Evolutionary conservation across 2,888 invertebrate genomes (phyloP), one percentile per base, ranked within the genome.

Genomic region (Rhorus exstirpatorius): DNA sequence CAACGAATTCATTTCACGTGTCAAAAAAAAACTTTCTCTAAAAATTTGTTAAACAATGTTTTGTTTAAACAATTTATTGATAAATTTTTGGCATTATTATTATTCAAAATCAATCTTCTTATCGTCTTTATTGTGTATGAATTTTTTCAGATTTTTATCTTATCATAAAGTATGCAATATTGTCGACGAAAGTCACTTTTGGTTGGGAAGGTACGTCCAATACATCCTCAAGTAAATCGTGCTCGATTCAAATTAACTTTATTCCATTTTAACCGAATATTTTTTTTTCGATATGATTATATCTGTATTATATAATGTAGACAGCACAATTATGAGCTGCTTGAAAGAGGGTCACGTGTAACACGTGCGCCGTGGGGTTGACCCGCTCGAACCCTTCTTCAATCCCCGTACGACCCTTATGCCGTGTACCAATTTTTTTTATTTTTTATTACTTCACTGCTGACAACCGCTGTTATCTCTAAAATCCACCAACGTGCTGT

Each of bases 311-410:
- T 24, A 46, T 24, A 35, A 71, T 55, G 55, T 31, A 8, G 19
- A 17, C 38, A 46, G 49, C 46, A 17, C 35, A 49, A 65, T 65
- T 79, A 72, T 46, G 65, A 10, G 31, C 41, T n/a, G 19, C 24
- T 24, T 38, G 41, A 60, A 76, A 51, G 58, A 65, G 49, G 76
- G 81, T 76, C 71, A 60, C 49, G 65, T 76, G 71, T 67, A 31
- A 21, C 81, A 71, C 76, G 71, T 74, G 81, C 41, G 12, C 65
- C 35, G 58, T 65, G 21, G 76, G 65, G 61, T 70, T 17, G 65
- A 81, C 38, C 26, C 58, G 71, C 17, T 51, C 44, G 61, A 70
- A 55, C 71, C 71, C 60, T 77, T 76, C 26, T 21, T 55, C 7
- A 38, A 61, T 31, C 63, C 70, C 44, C 38, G 4, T 49, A 70